Conservation (phyloP, 2,113 vertebrate genomes). For the Diglossa brunneiventris region DNA sequence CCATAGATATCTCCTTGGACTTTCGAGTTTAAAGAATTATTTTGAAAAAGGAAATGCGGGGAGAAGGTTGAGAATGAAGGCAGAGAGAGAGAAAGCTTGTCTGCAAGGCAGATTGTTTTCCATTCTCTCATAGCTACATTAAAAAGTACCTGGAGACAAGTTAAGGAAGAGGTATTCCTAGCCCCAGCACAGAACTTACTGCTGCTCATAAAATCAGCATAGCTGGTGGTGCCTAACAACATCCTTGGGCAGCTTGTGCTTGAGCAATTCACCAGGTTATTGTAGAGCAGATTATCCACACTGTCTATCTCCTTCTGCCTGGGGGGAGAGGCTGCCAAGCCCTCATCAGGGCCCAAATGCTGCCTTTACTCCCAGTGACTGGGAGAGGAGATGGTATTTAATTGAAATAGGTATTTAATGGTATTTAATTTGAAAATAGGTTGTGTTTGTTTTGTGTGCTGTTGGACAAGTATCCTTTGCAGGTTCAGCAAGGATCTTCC, state of each 20-base stretch:
- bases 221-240: neutral
- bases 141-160: constrained; percentile 22
- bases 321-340: neutral
- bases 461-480: neutral
- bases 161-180: neutral
- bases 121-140: neutral
- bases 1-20: neutral
- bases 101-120: neutral
- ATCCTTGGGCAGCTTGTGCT: neutral
- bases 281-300: fast-evolving
- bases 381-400: neutral
- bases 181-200: neutral
- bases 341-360: neutral
- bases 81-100: neutral
- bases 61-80: neutral
- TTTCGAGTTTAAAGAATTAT: neutral
- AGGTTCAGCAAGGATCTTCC: neutral
- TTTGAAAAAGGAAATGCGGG: neutral
- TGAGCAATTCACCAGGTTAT: neutral
- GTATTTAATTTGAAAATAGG: neutral
- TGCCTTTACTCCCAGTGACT: neutral
- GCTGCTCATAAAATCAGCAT: neutral
- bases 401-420: neutral
- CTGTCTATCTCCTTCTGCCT: neutral
- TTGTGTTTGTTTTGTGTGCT: neutral